Evolutionary conservation across 2,888 invertebrate species (phyloP).

Genomic region (Mellilla xanthometata): DNA sequence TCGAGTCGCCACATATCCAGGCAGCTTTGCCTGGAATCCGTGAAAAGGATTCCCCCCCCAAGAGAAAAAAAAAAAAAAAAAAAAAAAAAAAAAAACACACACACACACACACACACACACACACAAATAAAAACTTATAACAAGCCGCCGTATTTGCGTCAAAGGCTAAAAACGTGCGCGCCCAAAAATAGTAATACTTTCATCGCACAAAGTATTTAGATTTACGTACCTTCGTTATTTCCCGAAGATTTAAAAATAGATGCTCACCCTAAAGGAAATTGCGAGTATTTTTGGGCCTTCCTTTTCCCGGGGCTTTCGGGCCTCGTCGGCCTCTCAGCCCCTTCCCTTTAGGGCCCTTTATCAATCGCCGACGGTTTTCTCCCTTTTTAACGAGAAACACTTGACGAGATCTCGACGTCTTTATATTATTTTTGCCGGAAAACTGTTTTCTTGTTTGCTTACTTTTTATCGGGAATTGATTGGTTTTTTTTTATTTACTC

Average conservation of each 20-base stretch:
- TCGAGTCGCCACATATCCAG: too few species aligned
- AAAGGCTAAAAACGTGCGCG: too few species aligned
- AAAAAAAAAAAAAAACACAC: too few species aligned
- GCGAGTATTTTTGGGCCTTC: constrained; percentile 12
- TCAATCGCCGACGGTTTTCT: constrained; percentile 56
- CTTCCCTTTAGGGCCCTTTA: constrained; percentile 50
- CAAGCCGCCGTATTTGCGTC: too few species aligned
- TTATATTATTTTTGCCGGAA: constrained; percentile 22
- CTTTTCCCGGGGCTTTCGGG: constrained; percentile 9
- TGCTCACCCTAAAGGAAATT: constrained; percentile 24
- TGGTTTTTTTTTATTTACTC: too few species aligned
- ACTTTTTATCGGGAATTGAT: constrained; percentile 9
- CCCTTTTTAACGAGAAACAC: constrained; percentile 54
- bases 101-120: too few species aligned
- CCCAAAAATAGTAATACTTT: too few species aligned
- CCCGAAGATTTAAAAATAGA: constrained; percentile 16
- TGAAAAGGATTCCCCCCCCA: too few species aligned
- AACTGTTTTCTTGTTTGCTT: constrained; percentile 23
- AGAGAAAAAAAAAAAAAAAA: too few species aligned
- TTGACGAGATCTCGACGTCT: constrained; percentile 34
- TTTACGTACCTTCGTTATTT: not conserved
- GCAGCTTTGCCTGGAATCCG: too few species aligned
- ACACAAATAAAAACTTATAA: too few species aligned
- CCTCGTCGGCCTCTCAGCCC: constrained; percentile 8
- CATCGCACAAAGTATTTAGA: too few species aligned